Evolutionary conservation across 2,113 vertebrate species (phyloP).

Genomic region (Myotis brandtii): DNA sequence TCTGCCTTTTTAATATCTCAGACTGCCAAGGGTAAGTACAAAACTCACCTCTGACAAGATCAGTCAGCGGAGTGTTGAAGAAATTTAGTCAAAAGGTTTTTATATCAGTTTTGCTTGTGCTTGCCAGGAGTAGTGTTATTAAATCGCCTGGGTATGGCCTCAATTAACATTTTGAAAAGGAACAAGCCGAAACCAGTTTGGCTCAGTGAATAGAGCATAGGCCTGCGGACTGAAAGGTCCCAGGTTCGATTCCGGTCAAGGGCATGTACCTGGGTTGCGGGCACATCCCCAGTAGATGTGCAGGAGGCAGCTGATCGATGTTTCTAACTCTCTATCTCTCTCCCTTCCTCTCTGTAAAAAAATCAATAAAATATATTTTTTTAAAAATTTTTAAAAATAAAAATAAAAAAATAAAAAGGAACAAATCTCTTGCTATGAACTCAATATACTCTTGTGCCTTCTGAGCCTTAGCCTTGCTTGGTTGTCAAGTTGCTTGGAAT

Average conservation of each 20-base stretch:
- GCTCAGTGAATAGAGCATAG: no score
- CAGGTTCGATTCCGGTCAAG: no score
- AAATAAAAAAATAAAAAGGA: no score
- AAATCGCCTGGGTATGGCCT: background rate
- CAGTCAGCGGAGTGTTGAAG: background rate
- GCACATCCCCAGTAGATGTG: no score
- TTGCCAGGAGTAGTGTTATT: background rate
- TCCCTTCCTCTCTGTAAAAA: no score
- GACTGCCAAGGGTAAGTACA: background rate
- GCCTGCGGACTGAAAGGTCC: no score
- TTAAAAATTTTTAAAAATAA: no score
- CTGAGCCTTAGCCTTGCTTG: background rate
- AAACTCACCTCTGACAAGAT: background rate
- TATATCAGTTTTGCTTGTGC: background rate
- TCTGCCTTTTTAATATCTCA: conserved; percentile 28
- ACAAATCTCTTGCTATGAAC: background rate
- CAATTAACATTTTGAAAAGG: conserved; percentile 40
- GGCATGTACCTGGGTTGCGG: no score
- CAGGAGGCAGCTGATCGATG: no score
- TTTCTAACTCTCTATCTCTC: no score
- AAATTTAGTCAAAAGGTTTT: conserved; percentile 28
- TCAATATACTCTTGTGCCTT: background rate
- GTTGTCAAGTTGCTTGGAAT: background rate
- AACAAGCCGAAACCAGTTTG: no score
- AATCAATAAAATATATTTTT: no score